A percentile compares a stretch with the other conserved stretches of the same genome.
These are phyloP conservation scores for Didymodactylos carnosus DNA, from an alignment of 2,888 invertebrate genomes.

Conservation along the genomic window DNA sequence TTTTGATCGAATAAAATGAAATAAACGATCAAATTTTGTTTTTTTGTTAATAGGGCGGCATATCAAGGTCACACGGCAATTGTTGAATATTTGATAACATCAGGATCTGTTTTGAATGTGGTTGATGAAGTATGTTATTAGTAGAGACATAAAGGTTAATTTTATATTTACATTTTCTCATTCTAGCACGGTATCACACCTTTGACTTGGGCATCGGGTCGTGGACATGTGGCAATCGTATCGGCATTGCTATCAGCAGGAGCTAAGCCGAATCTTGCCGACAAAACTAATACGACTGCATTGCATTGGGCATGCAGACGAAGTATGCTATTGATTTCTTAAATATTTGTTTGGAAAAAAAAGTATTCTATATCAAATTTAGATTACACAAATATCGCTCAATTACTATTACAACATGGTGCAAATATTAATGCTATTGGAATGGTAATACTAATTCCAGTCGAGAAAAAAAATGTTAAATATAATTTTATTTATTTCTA, in stretches of 20 bases:
- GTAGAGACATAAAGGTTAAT: background rate
- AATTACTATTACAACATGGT: conserved; percentile 26
- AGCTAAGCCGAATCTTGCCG: conserved; percentile 30
- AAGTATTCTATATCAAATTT: conserved; percentile 11
- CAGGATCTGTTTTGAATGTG: conserved; percentile 77
- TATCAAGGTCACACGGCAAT: conserved; percentile 60
- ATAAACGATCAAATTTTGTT: no score
- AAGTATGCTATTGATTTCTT: conserved; percentile 37
- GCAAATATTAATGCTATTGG: conserved; percentile 74
- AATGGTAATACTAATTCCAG: conserved; percentile 43
- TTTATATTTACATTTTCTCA: conserved; percentile 33
- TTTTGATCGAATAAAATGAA: conserved; percentile 1
- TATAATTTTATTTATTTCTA: conserved; percentile 21
- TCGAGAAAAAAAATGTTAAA: conserved; percentile 7
- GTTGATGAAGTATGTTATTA: conserved; percentile 45
- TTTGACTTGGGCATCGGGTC: conserved; percentile 78
- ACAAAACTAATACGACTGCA: conserved; percentile 21
- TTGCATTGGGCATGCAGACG: conserved; percentile 65
- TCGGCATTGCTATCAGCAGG: conserved; percentile 60
- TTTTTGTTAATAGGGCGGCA: no score
- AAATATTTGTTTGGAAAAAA: background rate
- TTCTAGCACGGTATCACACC: conserved; percentile 90
- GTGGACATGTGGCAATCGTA: conserved; percentile 66
- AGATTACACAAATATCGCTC: conserved; percentile 30
- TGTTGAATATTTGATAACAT: conserved; percentile 50